Evolutionary conservation across 2,797 vertebrate species (phyloP).

Genomic region (Glyptemys insculpta): DNA sequence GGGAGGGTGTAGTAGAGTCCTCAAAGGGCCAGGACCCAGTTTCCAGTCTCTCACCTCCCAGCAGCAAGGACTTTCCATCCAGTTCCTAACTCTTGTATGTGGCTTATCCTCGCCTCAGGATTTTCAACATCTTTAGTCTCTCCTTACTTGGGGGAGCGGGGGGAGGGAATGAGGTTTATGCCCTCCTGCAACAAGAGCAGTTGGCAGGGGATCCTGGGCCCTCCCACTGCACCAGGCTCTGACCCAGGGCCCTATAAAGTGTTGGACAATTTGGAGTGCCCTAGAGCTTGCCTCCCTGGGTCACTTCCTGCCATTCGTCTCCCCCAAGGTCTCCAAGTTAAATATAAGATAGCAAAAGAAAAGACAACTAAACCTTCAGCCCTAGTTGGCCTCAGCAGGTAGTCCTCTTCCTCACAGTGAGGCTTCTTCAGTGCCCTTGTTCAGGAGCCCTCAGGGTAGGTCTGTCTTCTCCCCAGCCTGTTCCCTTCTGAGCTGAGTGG

Average conservation of each 20-base stretch:
- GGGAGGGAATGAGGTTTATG: too few species aligned
- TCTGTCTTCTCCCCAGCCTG: neutral
- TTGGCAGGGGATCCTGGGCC: too few species aligned
- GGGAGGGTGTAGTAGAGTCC: neutral
- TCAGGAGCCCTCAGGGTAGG: neutral
- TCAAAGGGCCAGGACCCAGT: too few species aligned
- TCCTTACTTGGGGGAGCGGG: rapidly evolving
- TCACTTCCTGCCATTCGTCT: neutral
- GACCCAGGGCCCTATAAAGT: too few species aligned
- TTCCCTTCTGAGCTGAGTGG: neutral
- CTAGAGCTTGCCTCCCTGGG: neutral
- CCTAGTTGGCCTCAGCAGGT: neutral
- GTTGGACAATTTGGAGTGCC: neutral
- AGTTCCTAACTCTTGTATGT: too few species aligned
- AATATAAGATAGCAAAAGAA: neutral
- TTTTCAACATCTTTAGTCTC: too few species aligned
- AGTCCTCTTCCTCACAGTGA: neutral
- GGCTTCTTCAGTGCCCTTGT: neutral
- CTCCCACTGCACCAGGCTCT: too few species aligned
- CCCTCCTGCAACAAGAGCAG: too few species aligned
- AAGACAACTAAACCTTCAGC: neutral
- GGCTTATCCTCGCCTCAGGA: too few species aligned
- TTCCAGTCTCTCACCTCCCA: too few species aligned
- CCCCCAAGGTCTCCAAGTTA: neutral
- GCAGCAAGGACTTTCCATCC: too few species aligned